A percentile compares a stretch with the other conserved stretches of the same genome.
Conservation (phyloP, 2,797 vertebrate genomes). For the Crocidura indochinensis region DNA sequence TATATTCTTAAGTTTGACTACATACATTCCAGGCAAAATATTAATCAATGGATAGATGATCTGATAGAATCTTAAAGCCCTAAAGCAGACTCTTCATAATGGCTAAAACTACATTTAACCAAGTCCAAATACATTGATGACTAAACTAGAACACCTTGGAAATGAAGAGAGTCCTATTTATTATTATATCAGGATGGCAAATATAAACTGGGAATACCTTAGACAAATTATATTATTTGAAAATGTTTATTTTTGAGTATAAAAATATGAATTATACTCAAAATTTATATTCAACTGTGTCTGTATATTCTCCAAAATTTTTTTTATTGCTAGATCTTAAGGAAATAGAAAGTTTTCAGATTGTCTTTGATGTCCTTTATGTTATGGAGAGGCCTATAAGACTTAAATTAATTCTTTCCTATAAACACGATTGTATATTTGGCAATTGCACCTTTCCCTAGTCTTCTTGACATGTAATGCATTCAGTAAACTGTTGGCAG, state of each 20-base stretch:
- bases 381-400: neutral
- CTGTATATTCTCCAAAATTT: neutral
- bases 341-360: conserved; percentile 1
- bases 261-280: no score
- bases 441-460: no score
- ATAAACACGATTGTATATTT: neutral
- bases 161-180: neutral
- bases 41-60: neutral
- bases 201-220: neutral
- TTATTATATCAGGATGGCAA: neutral
- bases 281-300: neutral
- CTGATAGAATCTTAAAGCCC: neutral
- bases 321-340: neutral
- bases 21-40: neutral
- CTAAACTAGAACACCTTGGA: neutral
- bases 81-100: neutral
- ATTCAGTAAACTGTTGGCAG: neutral
- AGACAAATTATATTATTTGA: no score
- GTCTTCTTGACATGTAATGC: no score
- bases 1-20: neutral
- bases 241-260: no score
- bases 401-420: neutral
- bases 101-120: neutral
- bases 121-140: neutral
- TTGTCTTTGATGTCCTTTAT: neutral